Evolutionary conservation across 35 echinoderm and acorn worm genomes (phyloP).

Genomic region (Acanthaster planci): DNA sequence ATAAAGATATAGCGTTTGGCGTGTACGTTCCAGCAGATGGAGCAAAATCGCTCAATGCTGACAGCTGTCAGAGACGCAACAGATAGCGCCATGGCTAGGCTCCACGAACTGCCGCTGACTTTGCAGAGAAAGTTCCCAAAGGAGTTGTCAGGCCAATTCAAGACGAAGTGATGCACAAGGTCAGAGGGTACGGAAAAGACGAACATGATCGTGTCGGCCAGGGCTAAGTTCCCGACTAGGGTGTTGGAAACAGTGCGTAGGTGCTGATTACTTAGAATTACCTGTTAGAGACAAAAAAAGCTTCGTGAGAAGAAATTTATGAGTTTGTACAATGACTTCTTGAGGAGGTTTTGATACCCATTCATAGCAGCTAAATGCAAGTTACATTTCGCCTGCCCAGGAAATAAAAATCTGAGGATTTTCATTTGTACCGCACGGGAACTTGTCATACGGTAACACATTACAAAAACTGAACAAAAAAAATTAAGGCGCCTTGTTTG

Average conservation of each 20-base stretch:
- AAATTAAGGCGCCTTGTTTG: no score
- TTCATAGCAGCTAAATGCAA: no score
- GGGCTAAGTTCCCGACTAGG: not conserved
- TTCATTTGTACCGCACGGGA: no score
- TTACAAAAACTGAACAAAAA: no score
- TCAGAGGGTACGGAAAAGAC: slow-evolving; percentile 3
- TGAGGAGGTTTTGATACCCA: no score
- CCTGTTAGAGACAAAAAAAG: not conserved
- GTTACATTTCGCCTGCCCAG: no score
- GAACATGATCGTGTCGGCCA: slow-evolving; percentile 6
- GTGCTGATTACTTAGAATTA: not conserved
- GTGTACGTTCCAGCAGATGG: not conserved
- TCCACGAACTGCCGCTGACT: not conserved
- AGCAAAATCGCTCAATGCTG: not conserved
- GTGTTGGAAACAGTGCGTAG: slow-evolving; percentile 5
- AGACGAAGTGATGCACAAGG: not conserved
- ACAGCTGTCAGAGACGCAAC: slow-evolving; percentile 6
- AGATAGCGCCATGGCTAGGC: not conserved
- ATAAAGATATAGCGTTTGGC: not conserved
- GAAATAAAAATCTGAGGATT: no score
- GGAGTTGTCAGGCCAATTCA: not conserved
- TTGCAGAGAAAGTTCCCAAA: not conserved
- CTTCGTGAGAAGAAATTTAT: not conserved
- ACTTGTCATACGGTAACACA: no score
- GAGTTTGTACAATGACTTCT: no score